Conservation (phyloP, 92 coral and sea anemone genomes). For the Porites cylindrica region DNA sequence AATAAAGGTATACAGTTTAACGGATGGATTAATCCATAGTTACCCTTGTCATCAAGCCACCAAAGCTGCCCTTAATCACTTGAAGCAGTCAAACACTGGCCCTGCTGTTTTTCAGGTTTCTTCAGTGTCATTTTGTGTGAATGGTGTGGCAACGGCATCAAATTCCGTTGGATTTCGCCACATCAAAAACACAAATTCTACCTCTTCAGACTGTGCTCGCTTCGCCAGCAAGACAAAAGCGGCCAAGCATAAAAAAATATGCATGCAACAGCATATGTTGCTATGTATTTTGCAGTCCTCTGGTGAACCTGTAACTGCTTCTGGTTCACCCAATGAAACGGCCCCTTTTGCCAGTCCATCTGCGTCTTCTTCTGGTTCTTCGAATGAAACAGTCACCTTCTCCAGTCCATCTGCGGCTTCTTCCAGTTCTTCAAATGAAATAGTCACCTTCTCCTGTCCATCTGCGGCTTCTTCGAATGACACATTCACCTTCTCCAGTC, state of each 20-base stretch:
- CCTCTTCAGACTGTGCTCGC: constrained; percentile 7
- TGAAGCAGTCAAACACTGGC: neutral
- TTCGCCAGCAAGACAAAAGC: constrained; percentile 5
- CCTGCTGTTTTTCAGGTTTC: constrained; percentile 4
- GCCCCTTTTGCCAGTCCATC: too few species aligned
- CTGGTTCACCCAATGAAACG: neutral
- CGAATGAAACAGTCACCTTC: too few species aligned
- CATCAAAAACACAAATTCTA: neutral
- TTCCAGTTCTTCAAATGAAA: too few species aligned
- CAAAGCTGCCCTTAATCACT: neutral
- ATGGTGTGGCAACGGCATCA: neutral
- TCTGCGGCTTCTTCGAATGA: too few species aligned
- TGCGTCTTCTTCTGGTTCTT: too few species aligned
- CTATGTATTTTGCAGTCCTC: constrained; percentile 17
- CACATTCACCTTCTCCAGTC: too few species aligned
- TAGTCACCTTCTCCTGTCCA: too few species aligned
- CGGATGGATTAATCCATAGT: constrained; percentile 5
- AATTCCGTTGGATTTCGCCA: constrained; percentile 16
- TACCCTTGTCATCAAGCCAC: constrained; percentile 14
- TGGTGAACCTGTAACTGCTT: neutral
- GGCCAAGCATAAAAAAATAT: neutral
- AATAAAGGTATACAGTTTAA: neutral
- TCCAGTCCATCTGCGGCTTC: too few species aligned
- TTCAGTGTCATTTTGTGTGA: neutral
- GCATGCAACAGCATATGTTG: constrained; percentile 10